Base-by-base conservation (phyloP, 2,113 vertebrate species). In the Rhinolophus sinicus region DNA sequence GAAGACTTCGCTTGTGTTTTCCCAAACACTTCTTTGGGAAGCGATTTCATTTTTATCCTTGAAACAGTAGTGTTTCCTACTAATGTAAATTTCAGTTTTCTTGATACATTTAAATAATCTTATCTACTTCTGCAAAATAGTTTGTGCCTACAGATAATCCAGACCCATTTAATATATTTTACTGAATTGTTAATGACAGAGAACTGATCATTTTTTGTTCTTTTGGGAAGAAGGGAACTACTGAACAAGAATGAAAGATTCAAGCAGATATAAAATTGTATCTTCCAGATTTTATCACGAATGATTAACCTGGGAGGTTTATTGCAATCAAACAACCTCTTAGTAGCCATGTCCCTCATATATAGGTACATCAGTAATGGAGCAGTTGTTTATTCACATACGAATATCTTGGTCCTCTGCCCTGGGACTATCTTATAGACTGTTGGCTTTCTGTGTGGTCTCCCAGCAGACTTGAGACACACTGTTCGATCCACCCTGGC, bases 71-170 rank as follows among this genome's bases (percentile, higher is more conserved):
- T 50, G 15, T 67, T 95, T 86, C 28, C 24, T 65, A 70, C 54
- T 86, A n/a, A 62, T 28, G 8, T 40, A 58, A n/a, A 67, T 76
- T 24, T 52, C n/a, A 19, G 9, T 72, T 70, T 38, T 84, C 40
- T 91, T 83, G 75, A 58, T 60, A 72, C 69, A 78, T 86, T 69
- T 78, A 73, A 91, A 93, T 77, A 65, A 72, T 83, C 62, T 24
- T 56, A 8, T 22, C 40, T 54, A 54, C 56, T 76, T 97, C 72
- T 35, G 47, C 38, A 85, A 95, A 62, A 86, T 28, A 50, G 21
- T 90, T 67, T 81, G 35, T 92, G 58, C 24, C 64, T 5, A 3
- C 8, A 58, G 50, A 30, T 52, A 67, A 67, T 0, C 19, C 8
- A 90, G 50, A 64, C 50, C 16, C 9, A 12, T 52, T 84, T 58